phyloP scores from a whole-genome alignment of 1,140 invertebrate species.

The Vanessa tameamea region DNA sequence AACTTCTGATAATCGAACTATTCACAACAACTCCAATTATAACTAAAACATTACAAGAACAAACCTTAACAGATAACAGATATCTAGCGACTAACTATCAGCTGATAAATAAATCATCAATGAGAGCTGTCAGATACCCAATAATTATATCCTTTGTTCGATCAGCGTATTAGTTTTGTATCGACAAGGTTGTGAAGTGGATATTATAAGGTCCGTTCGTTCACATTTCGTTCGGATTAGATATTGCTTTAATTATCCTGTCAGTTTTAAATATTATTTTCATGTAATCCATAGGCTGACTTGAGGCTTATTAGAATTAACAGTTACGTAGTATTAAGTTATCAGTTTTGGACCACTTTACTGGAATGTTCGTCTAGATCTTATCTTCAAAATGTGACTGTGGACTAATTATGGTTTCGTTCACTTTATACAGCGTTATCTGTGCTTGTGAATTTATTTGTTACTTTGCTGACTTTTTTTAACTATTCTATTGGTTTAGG shows the following conservation, averaged over 20 bases:
- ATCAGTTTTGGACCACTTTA: neutral
- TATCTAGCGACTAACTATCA: neutral
- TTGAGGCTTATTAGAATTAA: slow-evolving; percentile 7
- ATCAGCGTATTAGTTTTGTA: neutral
- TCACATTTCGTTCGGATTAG: neutral
- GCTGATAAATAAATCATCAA: slow-evolving; percentile 4
- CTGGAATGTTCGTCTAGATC: neutral
- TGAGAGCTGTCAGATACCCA: neutral
- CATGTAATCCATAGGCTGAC: slow-evolving; percentile 9
- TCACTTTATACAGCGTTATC: no score
- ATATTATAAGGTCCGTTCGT: neutral
- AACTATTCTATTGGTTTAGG: no score
- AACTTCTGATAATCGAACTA: no score
- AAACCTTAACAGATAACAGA: no score
- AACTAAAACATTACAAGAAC: no score
- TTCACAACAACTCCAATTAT: no score
- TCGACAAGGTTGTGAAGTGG: neutral
- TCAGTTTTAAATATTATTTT: slow-evolving; percentile 17
- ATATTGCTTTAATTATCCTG: slow-evolving; percentile 25
- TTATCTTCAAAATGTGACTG: neutral
- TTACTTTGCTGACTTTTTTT: no score
- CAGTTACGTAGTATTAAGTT: slow-evolving; percentile 6
- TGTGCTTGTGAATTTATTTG: no score
- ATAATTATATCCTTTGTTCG: slow-evolving; percentile 4
- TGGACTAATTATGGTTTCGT: no score